Evolutionary conservation across 2,888 invertebrate genomes (phyloP).

Genomic region (Leucozona laternaria): DNA sequence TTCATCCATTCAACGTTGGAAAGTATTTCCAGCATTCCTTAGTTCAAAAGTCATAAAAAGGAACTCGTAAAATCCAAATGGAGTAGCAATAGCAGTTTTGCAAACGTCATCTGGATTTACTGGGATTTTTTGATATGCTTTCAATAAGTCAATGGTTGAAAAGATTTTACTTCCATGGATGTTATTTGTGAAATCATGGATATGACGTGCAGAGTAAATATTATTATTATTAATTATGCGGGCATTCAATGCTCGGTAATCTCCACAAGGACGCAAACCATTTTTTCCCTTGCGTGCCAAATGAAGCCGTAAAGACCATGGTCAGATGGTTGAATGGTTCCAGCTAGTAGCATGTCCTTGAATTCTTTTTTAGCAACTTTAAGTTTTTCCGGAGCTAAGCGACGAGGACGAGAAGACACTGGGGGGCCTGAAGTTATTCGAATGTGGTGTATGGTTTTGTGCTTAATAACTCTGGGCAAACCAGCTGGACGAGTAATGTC

Average conservation of each 20-base stretch:
- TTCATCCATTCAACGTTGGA: too few relatives aligned
- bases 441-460: too few relatives aligned
- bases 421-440: too few relatives aligned
- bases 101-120: not conserved
- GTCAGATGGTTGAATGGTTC: constrained; percentile 3
- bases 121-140: constrained; percentile 18
- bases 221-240: not conserved
- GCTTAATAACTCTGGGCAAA: not conserved
- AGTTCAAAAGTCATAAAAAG: too few relatives aligned
- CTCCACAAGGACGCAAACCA: constrained; percentile 9
- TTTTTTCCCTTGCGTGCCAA: not conserved
- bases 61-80: not conserved
- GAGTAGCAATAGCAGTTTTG: not conserved
- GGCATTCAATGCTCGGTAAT: constrained; percentile 3
- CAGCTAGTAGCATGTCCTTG: constrained; percentile 8
- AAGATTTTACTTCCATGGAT: constrained; percentile 6
- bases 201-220: constrained; percentile 3
- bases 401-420: not conserved
- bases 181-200: constrained; percentile 3
- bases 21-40: too few relatives aligned
- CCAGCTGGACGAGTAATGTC: not conserved
- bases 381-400: constrained; percentile 10
- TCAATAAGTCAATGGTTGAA: constrained; percentile 19
- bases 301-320: constrained; percentile 11
- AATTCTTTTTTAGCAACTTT: not conserved